These are phyloP conservation scores for Drosophila infuscata DNA, from an alignment of 2,888 invertebrate species.

Conservation along the genomic window DNA sequence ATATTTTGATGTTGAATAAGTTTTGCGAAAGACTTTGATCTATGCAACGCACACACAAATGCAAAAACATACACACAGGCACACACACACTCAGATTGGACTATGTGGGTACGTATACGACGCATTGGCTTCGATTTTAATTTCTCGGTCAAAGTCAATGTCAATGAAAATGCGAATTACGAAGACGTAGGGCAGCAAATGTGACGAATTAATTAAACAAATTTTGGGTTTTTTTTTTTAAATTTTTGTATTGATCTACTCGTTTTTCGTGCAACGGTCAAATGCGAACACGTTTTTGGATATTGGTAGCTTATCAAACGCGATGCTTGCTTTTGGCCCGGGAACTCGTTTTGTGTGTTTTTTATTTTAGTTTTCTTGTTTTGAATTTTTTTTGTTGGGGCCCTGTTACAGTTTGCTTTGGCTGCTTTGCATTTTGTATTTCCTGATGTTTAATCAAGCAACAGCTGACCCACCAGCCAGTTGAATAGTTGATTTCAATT, in stretches of 20 bases:
- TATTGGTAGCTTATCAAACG: conserved; percentile 50
- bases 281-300: conserved; percentile 56
- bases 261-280: conserved; percentile 61
- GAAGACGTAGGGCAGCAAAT: conserved; percentile 36
- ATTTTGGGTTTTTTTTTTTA: conserved; percentile 11
- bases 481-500: conserved; percentile 31
- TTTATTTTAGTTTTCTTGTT: conserved; percentile 5
- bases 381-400: conserved; percentile 16
- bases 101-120: conserved; percentile 47
- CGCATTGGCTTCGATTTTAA: conserved; percentile 67
- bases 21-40: conserved; percentile 1
- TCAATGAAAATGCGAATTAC: conserved; percentile 74
- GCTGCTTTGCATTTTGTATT: conserved; percentile 74
- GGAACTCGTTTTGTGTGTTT: conserved; percentile 58
- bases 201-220: conserved; percentile 46
- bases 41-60: not conserved
- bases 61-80: not conserved
- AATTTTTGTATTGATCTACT: conserved; percentile 21
- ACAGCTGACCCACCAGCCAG: conserved; percentile 32
- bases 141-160: conserved; percentile 83
- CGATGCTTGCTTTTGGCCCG: conserved; percentile 38
- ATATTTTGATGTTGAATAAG: not conserved
- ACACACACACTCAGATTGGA: not conserved
- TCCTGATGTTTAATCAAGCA: conserved; percentile 74
- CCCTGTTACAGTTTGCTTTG: conserved; percentile 71